Percentiles rank a stretch among this genome's conserved stretches.
These are phyloP conservation scores for Gadopsis bispinosus DNA, from an alignment of 2,797 vertebrate genomes.

Conservation along the genomic window DNA sequence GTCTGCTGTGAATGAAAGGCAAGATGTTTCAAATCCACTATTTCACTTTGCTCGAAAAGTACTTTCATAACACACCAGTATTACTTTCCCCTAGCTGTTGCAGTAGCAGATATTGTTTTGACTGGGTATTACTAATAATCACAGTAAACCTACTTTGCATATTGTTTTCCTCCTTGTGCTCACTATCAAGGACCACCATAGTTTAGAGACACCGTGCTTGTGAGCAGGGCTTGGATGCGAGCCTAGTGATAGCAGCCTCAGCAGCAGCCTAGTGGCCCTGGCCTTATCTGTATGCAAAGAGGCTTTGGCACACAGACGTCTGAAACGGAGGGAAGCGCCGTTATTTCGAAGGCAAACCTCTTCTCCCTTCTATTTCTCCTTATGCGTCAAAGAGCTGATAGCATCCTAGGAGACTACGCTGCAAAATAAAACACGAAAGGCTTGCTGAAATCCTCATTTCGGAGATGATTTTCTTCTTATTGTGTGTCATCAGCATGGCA, in stretches of 20 bases:
- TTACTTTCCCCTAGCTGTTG: constrained; percentile 34
- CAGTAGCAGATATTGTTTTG: constrained; percentile 48
- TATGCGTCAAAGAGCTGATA: constrained; percentile 59
- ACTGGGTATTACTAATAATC: constrained; percentile 58
- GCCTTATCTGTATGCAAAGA: constrained; percentile 81
- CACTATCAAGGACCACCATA: constrained; percentile 56
- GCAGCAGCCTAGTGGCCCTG: constrained; percentile 61
- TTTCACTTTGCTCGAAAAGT: constrained; percentile 9
- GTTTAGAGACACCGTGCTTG: constrained; percentile 58
- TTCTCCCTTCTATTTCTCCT: constrained; percentile 48
- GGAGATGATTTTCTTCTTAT: constrained; percentile 70
- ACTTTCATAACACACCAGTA: neutral
- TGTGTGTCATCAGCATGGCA: constrained; percentile 66
- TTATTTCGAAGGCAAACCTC: constrained; percentile 68
- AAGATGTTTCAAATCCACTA: constrained; percentile 16
- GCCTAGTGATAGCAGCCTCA: constrained; percentile 63
- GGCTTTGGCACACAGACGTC: constrained; percentile 70
- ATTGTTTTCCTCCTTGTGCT: constrained; percentile 41
- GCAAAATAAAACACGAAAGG: constrained; percentile 64
- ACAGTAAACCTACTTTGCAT: constrained; percentile 62
- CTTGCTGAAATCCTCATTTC: constrained; percentile 66
- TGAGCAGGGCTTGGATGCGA: constrained; percentile 44
- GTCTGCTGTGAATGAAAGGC: constrained; percentile 22
- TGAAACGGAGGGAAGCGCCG: constrained; percentile 57
- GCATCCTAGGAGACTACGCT: constrained; percentile 55